Evolutionary conservation across 2,888 invertebrate species (phyloP).

Genomic region (Caenorhabditis sinica): DNA sequence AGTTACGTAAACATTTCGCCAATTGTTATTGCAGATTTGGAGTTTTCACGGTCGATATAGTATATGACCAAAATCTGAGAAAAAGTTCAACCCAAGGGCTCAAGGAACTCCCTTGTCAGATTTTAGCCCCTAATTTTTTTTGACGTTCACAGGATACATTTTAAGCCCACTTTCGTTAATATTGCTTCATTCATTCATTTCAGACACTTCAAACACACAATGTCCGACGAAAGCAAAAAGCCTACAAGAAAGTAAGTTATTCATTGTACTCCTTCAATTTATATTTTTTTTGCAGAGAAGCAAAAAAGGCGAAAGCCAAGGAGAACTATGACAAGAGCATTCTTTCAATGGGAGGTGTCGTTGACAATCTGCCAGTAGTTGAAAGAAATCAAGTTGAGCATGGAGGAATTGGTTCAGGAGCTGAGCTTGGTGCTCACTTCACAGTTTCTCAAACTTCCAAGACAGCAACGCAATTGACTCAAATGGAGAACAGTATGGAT

Average conservation of each 20-base stretch:
- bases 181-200: background rate
- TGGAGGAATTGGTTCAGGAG: constrained; percentile 82
- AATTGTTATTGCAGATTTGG: no score
- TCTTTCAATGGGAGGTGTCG: constrained; percentile 80
- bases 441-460: constrained; percentile 92
- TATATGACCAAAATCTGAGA: no score
- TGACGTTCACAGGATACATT: no score
- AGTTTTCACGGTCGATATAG: no score
- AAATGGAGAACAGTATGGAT: constrained; percentile 93
- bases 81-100: no score
- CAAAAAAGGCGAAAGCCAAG: constrained; percentile 73
- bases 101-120: no score
- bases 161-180: background rate
- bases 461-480: constrained; percentile 86
- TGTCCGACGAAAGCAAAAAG: constrained; percentile 66
- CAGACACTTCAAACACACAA: constrained; percentile 35
- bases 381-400: constrained; percentile 52
- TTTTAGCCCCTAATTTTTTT: no score
- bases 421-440: constrained; percentile 93
- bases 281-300: constrained; percentile 64
- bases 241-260: constrained; percentile 67
- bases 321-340: constrained; percentile 79
- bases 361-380: constrained; percentile 69
- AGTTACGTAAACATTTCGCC: no score
- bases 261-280: background rate